These are phyloP conservation scores for Selenia dentaria DNA, from an alignment of 2,888 invertebrate species.

Conservation along the genomic window DNA sequence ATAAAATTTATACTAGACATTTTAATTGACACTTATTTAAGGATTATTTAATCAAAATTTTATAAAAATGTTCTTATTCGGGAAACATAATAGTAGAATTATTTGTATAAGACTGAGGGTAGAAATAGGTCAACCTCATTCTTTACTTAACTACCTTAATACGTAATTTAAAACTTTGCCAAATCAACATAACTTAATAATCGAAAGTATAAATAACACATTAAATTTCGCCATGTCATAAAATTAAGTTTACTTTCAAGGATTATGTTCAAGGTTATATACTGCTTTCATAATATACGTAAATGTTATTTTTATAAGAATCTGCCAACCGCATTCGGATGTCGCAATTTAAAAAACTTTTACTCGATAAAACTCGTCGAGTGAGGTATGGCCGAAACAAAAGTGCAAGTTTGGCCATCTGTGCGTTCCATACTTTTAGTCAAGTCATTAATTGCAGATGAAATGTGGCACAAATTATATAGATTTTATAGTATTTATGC, in stretches of 20 bases:
- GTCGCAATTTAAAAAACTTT: neutral
- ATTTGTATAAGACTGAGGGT: too few species aligned
- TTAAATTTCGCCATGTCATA: slow-evolving; percentile 4
- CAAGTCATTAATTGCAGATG: too few species aligned
- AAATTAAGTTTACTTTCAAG: slow-evolving; percentile 19
- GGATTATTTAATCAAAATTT: too few species aligned
- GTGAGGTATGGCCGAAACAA: too few species aligned
- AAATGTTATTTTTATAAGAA: slow-evolving; percentile 7
- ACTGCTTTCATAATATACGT: slow-evolving; percentile 11
- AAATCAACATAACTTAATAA: neutral
- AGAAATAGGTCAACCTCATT: neutral
- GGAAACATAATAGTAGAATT: too few species aligned
- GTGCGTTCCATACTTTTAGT: too few species aligned
- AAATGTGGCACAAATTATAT: too few species aligned
- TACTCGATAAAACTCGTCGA: neutral
- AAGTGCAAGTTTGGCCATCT: too few species aligned
- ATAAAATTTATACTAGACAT: too few species aligned
- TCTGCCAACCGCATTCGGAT: neutral
- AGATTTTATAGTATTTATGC: too few species aligned
- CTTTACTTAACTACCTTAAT: neutral
- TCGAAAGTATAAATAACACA: neutral
- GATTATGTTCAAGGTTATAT: slow-evolving; percentile 9
- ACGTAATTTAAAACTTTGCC: neutral
- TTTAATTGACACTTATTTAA: too few species aligned
- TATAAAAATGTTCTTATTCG: too few species aligned